These are phyloP conservation scores for Drosophila siamana DNA, from an alignment of 2,888 invertebrate genomes.

Conservation along the genomic window DNA sequence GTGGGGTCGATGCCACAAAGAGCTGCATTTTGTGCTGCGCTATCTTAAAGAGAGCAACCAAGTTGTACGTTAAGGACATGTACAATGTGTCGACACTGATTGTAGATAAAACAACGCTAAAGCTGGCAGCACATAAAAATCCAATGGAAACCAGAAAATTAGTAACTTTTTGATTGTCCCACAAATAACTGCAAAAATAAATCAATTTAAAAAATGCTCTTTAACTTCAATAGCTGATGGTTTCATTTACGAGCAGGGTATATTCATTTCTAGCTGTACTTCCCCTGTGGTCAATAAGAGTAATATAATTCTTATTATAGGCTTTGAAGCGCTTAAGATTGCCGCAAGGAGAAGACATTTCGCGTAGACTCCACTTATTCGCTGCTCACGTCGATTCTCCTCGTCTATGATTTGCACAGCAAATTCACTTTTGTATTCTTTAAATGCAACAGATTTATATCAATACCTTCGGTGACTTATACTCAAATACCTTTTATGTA, in stretches of 20 bases:
- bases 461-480: background rate
- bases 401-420: conserved; percentile 3
- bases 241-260: conserved; percentile 41
- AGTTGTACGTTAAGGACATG: conserved; percentile 41
- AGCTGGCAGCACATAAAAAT: conserved; percentile 28
- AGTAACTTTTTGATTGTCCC: conserved; percentile 43
- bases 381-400: conserved; percentile 43
- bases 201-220: background rate
- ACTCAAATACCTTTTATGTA: conserved; percentile 41
- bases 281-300: conserved; percentile 27
- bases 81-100: conserved; percentile 56
- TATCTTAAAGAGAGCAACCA: conserved; percentile 61
- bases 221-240: background rate
- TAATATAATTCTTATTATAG: conserved; percentile 26
- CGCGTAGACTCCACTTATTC: conserved; percentile 32
- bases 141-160: conserved; percentile 31
- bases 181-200: conserved; percentile 45
- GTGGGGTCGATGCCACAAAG: conserved; percentile 6
- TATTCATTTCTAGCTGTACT: conserved; percentile 28
- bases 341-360: conserved; percentile 40
- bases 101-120: conserved; percentile 31
- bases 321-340: conserved; percentile 21
- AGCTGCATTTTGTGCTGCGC: conserved; percentile 46
- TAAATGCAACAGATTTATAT: background rate
- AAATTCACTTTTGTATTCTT: conserved; percentile 33